Conservation (phyloP, 2,113 vertebrate genomes). For the Antechinus stuartii region DNA sequence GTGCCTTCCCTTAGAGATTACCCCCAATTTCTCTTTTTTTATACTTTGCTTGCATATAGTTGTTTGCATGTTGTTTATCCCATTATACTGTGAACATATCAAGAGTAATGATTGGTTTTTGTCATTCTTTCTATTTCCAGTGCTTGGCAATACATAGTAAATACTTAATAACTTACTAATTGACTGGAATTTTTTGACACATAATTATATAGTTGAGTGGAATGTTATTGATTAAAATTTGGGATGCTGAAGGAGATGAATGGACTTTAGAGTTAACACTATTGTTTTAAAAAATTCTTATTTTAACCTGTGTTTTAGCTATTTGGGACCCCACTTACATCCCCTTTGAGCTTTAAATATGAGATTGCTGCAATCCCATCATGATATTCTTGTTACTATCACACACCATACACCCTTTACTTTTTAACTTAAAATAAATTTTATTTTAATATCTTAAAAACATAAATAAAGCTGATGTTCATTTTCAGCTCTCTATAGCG, state of each 20-base stretch:
- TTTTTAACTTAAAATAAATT: neutral
- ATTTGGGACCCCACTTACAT: neutral
- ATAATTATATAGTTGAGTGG: neutral
- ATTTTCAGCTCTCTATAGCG: neutral
- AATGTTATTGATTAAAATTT: neutral
- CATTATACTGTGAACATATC: neutral
- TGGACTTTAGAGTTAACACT: neutral
- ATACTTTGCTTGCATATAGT: too few species aligned
- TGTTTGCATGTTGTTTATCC: too few species aligned
- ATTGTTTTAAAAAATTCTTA: neutral
- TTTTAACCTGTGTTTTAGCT: neutral
- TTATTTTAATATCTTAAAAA: neutral
- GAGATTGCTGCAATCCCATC: neutral
- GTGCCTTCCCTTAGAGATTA: too few species aligned
- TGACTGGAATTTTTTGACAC: neutral
- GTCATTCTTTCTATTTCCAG: neutral
- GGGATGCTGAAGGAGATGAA: neutral
- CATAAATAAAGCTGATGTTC: neutral
- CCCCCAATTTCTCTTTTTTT: too few species aligned
- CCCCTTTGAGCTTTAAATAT: neutral
- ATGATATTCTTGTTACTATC: neutral
- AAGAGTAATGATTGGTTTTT: neutral
- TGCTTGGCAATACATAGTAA: too few species aligned
- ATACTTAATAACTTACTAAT: neutral
- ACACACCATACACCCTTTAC: neutral